Conservation (phyloP, 2,113 vertebrate genomes). For the Struthidea cinerea region DNA sequence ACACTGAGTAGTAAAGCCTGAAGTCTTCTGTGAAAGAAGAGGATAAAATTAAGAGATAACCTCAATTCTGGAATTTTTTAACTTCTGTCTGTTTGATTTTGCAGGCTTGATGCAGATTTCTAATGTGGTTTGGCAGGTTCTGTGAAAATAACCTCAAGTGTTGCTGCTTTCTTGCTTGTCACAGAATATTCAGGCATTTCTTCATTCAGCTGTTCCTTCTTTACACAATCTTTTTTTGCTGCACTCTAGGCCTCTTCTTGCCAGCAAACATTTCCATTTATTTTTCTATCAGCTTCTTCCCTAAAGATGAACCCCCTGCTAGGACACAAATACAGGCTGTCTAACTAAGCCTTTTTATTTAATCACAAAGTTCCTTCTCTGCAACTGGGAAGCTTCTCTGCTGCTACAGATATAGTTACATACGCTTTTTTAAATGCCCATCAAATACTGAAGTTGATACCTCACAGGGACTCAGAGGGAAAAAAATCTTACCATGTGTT, state of each 20-base stretch:
- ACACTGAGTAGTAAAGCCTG: background rate
- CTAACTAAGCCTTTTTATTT: background rate
- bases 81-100: conserved; percentile 1
- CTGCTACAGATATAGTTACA: background rate
- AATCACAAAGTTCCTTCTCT: background rate
- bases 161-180: conserved; percentile 5
- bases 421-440: background rate
- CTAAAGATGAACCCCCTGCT: background rate
- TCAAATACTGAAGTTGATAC: background rate
- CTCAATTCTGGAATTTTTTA: background rate
- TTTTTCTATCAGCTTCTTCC: background rate
- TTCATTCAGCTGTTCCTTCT: background rate
- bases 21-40: background rate
- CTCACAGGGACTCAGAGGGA: background rate
- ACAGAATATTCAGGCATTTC: background rate
- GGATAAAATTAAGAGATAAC: background rate
- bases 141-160: background rate
- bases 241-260: background rate
- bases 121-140: background rate
- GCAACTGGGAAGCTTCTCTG: background rate
- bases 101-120: background rate
- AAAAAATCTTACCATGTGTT: background rate
- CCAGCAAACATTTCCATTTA: background rate
- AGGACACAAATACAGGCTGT: background rate
- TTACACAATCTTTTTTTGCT: background rate